Percentiles rank a stretch among this genome's conserved stretches.
phyloP scores from a whole-genome alignment of 2,888 invertebrate genomes.

The Lysandra bellargus region DNA sequence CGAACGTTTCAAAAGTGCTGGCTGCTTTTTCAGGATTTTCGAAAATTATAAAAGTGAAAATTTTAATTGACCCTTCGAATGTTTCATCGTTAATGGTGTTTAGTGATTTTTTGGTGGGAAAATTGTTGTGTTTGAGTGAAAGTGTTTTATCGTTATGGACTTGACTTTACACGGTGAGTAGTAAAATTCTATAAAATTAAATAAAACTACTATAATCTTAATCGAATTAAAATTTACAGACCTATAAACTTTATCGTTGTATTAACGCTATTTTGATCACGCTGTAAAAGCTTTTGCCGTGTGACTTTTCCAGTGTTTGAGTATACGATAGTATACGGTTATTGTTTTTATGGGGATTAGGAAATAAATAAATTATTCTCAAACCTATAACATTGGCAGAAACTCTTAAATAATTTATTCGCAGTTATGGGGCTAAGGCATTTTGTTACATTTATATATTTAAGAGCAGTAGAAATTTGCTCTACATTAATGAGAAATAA shows the following conservation, averaged over 20 bases:
- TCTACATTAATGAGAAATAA: too few species aligned
- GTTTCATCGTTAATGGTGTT: background rate
- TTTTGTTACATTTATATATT: too few species aligned
- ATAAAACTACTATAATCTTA: background rate
- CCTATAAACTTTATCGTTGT: background rate
- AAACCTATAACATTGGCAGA: too few species aligned
- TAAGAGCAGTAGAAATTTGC: too few species aligned
- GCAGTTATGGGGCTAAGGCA: too few species aligned
- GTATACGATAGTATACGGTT: too few species aligned
- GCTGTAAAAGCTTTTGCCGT: background rate
- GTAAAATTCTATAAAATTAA: background rate
- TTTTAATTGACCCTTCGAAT: background rate
- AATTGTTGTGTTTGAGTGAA: constrained; percentile 38
- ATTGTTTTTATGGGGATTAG: too few species aligned
- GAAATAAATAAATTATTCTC: too few species aligned
- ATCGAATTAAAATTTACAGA: background rate
- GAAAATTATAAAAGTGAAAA: background rate
- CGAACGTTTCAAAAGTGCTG: background rate
- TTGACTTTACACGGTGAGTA: constrained; percentile 19
- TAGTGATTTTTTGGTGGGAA: constrained; percentile 31
- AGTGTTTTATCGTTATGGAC: constrained; percentile 38
- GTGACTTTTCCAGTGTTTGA: background rate
- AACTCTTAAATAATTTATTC: too few species aligned
- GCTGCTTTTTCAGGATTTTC: background rate
- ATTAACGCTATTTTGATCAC: background rate